Conservation (phyloP, 1,140 invertebrate genomes). For the Zeugodacus cucurbitae region DNA sequence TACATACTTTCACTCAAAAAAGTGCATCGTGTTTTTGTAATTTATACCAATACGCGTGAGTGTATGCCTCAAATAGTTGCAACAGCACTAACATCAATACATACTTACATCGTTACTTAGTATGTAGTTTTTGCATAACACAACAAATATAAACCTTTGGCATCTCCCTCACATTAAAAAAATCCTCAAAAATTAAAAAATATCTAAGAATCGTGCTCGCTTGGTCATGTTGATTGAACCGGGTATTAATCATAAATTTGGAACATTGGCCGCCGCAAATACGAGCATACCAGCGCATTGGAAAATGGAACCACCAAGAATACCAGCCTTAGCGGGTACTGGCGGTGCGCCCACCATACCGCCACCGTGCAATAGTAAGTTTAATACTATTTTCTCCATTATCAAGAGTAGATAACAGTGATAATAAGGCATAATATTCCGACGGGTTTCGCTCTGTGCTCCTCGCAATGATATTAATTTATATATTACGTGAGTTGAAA, state of each 20-base stretch:
- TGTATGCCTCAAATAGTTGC: not conserved
- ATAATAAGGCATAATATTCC: not conserved
- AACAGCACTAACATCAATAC: not conserved
- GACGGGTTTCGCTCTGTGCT: not conserved
- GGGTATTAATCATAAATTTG: constrained; percentile 65
- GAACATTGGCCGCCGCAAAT: constrained; percentile 62
- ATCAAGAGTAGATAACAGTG: too few relatives aligned
- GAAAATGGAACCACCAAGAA: constrained; percentile 63
- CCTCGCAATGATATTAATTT: too few relatives aligned
- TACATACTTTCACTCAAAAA: not conserved
- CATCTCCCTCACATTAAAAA: not conserved
- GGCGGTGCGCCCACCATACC: constrained; percentile 43
- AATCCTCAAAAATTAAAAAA: too few relatives aligned
- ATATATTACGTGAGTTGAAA: too few relatives aligned
- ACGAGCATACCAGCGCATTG: constrained; percentile 55
- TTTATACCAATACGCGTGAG: not conserved
- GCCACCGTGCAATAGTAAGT: constrained; percentile 45
- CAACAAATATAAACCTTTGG: not conserved
- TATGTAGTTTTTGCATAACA: not conserved
- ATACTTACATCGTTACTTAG: not conserved
- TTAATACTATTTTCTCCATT: not conserved
- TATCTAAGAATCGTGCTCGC: not conserved
- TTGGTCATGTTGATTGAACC: constrained; percentile 65
- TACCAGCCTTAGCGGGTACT: constrained; percentile 42
- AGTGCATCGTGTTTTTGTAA: not conserved